Evolutionary conservation across 1,140 invertebrate genomes (phyloP), one percentile per base, ranked within the genome.

Genomic region (Notospermus geniculatus): DNA sequence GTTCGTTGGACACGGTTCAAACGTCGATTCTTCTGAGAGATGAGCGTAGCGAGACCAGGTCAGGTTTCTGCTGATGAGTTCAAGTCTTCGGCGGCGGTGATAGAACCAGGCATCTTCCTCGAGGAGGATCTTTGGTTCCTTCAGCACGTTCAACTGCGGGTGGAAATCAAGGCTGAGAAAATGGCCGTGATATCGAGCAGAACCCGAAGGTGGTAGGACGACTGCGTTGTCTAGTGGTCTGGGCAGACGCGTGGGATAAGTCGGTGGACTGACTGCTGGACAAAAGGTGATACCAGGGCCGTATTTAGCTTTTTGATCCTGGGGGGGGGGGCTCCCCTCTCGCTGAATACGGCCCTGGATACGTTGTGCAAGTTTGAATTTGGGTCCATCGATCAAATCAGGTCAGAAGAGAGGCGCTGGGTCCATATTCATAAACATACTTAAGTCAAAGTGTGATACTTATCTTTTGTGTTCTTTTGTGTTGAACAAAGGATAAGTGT

Each of bases 61-160:
- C 11, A 69, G 19, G 28, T 66, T 68, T 15, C 41, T 54, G n/a
- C 63, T 65, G 30, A 62, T 63, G 32, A 65, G 19, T 15, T 45
- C 41, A 0, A 64, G 36, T 19, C 22, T 27, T 11, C 61, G 56
- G 13, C 60, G 29, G 2, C 32, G 25, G 0, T 45, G 17, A 57
- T 66, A 32, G 52, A 66, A 22, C 67, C 67, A 69, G 25, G 67
- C 54, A 27, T 64, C 59, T 57, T 69, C 64, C 30, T 69, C 65
- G n/a, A 66, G 45, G 11, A 63, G 39, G 11, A 69, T 66, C 11
- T 53, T 58, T 19, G 54, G 29, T 32, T 63, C 67, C 45, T 69
- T 62, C 43, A 69, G 45, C 15, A 63, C 29, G 4, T 46, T 29
- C 23, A 69, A 53, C 67, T 69, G 55, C 13, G n/a, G n/a, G n/a